Evolutionary conservation across 30 jellyfish, hydroid and myxozoan species (phyloP).

Genomic region (Rhopilema esculentum): DNA sequence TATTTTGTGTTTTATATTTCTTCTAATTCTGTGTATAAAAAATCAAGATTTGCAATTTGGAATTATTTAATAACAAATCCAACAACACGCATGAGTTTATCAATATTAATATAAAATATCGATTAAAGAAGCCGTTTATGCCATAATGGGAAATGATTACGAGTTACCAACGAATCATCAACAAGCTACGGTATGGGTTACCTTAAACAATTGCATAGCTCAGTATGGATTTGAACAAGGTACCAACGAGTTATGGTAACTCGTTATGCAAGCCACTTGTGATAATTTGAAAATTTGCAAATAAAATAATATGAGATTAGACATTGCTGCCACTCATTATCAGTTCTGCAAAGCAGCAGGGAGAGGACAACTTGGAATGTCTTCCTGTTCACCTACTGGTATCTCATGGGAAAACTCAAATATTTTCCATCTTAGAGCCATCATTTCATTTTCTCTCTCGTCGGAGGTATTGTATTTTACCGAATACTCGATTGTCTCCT

Average conservation of each 20-base stretch:
- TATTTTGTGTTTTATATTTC: neutral
- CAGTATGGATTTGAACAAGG: neutral
- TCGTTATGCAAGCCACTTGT: neutral
- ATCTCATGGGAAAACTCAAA: constrained; percentile 10
- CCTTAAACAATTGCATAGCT: neutral
- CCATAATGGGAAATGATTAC: neutral
- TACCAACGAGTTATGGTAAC: neutral
- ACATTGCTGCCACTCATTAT: neutral
- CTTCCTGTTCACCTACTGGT: neutral
- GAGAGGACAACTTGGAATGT: neutral
- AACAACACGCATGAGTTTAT: neutral
- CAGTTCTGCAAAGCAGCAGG: constrained; percentile 25
- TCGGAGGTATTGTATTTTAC: neutral
- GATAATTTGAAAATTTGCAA: neutral
- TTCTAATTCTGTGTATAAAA: neutral
- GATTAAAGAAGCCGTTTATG: neutral
- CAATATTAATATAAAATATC: neutral
- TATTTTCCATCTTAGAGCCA: constrained; percentile 1
- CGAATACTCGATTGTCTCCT: neutral
- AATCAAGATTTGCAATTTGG: neutral
- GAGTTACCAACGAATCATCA: constrained; percentile 16
- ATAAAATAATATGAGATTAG: too few relatives aligned
- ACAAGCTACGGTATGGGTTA: neutral
- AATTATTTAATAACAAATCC: neutral
- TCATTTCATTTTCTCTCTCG: constrained; percentile 6